Evolutionary conservation across 1,140 invertebrate genomes (phyloP), one percentile per base, ranked within the genome.

Genomic region (Drosophila setifemur): DNA sequence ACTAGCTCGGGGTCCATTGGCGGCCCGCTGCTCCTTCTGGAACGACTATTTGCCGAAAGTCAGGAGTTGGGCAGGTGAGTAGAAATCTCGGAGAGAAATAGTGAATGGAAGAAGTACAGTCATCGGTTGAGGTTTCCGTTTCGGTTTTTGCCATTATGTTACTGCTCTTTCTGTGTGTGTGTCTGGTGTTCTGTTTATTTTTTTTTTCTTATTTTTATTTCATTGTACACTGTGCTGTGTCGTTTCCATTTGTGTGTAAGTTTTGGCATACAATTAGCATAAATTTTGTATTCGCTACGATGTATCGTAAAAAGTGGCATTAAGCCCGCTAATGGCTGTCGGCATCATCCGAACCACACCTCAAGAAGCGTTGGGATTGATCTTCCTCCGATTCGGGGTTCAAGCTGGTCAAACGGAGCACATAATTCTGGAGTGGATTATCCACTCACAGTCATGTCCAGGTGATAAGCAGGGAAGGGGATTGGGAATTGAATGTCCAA

Each of bases 1-100:
- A 52, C 45, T 90, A 7, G 95, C 95, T 2, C 94, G 94, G 66
- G 97, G 96, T 47, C 97, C 96, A 1, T 91, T 96, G 39, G 94
- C 96, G 37, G 95, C 95, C 29, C 93, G 96, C 14, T 99, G 98
- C 89, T 96, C 96, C 35, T 99, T 99, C 91, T 99, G 98, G 98
- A 97, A 97, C 83, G 94, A 97, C 55, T 97, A 98, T 91, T 92
- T 98, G 83, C 97, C 97, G 39, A 94, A 95, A 90, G 93, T 97
- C 58, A 93, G 93, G 90, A 94, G 94, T 91, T 92, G 93, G 91
- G 92, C 94, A 92, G 94, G 94, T 95, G 92, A 83, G 90, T 90
- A 8, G 5, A 16, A 68, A 70, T 14, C 2, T 19, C 7, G n/a
- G 1, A 9, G 11, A 8, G 16, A 25, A 8, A 43, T 12, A 0